Evolutionary conservation across 1,140 invertebrate genomes (phyloP).

Genomic region (Pygmarrhopalites habei): DNA sequence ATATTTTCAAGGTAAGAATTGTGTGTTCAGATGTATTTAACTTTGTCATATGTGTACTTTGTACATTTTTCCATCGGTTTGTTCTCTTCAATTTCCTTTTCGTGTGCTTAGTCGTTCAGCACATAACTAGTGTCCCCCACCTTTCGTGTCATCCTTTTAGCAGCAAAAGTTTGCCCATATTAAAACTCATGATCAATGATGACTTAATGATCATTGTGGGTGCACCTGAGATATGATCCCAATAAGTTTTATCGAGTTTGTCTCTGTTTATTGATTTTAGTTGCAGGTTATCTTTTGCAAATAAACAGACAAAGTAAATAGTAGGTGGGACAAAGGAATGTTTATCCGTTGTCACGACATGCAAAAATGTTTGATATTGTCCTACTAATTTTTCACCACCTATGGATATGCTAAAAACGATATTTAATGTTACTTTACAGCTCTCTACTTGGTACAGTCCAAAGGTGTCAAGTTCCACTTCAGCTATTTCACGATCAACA

Average conservation of each 20-base stretch:
- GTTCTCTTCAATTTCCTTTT: background rate
- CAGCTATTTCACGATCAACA: background rate
- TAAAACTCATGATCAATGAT: too few species aligned
- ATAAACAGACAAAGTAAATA: background rate
- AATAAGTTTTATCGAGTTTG: too few species aligned
- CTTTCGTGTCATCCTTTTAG: too few species aligned
- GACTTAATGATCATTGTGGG: too few species aligned
- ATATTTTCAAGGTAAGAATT: slow-evolving; percentile 53
- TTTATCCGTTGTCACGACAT: background rate
- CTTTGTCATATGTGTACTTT: background rate
- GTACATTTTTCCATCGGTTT: background rate
- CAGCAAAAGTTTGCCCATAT: too few species aligned
- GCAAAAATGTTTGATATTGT: background rate
- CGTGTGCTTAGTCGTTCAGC: background rate
- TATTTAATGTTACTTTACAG: background rate
- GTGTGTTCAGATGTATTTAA: background rate
- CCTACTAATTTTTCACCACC: background rate
- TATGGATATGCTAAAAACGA: background rate
- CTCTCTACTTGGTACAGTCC: slow-evolving; percentile 15
- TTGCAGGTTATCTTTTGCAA: too few species aligned
- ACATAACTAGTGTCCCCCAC: background rate
- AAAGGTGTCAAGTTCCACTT: background rate
- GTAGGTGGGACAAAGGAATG: background rate
- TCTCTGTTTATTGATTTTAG: too few species aligned
- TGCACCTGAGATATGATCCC: too few species aligned